Base-by-base conservation (phyloP, 2,797 vertebrate genomes). In the Arnoldichthys spilopterus region DNA sequence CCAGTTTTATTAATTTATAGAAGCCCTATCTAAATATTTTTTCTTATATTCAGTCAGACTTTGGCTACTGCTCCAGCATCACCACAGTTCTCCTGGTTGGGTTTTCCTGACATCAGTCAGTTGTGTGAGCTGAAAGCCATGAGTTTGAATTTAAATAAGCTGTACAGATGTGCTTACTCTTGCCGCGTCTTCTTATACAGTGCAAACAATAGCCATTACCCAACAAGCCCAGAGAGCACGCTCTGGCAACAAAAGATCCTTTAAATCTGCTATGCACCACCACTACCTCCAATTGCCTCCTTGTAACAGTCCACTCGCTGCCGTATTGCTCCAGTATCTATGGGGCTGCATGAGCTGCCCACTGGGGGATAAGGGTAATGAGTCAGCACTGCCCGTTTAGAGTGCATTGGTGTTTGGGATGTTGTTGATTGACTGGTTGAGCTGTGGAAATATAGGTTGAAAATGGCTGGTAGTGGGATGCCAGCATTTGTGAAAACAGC, bases 221-320 rank as follows among this genome's bases (percentile, higher is more conserved):
- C 54, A 77, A 82, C 81, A 80, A 76, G 68, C 78, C 74, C 73
- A 78, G 81, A 64, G 83, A 87, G 84, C 79, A 79, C 73, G 81
- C 82, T 83, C 66, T 56, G 77, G 84, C 85, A 87, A 89, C 88
- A 86, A 85, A 89, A 75, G 83, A 69, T 77, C 78, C 75, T 86
- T 91, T 90, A 87, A 89, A 88, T 86, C 85, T 82, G 80, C 83
- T 81, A 86, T 37, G 81, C 83, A 81, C 82, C 89, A 77, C 20
- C 62, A 61, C 71, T 72, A 64, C 83, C 82, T 82, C 76, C 80
- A 79, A 87, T 80, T 66, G 32, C 62, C 22, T 59, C 59, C 45
- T 24, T 56, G 12, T 75, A 34, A 47, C 16, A 59, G 34, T 16
- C 62, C 62, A 64, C 34, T 34, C 62, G 32, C 62, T 64, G 62